Evolutionary conservation across 2,113 vertebrate genomes (phyloP).

Genomic region (Panthera leo): DNA sequence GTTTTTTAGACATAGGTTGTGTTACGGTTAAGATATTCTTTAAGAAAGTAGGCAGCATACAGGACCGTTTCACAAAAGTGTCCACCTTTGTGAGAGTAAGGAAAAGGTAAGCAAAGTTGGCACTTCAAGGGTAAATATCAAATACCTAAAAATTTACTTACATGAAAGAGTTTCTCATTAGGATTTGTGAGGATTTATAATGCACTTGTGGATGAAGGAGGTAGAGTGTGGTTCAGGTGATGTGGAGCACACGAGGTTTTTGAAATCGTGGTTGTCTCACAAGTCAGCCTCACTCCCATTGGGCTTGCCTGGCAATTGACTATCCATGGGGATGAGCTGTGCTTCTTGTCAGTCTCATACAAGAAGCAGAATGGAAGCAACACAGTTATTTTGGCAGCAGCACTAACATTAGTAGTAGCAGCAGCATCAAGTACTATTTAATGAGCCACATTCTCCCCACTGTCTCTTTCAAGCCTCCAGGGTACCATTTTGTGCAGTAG

Average conservation of each 20-base stretch:
- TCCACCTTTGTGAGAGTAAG: neutral
- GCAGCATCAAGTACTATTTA: constrained; percentile 57
- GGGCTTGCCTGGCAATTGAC: neutral
- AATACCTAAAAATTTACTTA: neutral
- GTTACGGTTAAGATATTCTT: neutral
- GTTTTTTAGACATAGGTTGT: neutral
- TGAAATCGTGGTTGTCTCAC: neutral
- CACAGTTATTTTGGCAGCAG: constrained; percentile 3
- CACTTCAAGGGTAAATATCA: neutral
- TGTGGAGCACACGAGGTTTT: neutral
- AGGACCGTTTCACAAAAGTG: neutral
- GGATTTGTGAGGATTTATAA: neutral
- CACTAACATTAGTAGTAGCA: neutral
- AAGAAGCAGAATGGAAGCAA: constrained; percentile 15
- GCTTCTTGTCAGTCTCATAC: neutral
- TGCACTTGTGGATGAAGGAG: neutral
- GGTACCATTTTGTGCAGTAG: constrained; percentile 56
- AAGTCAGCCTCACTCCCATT: neutral
- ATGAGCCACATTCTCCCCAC: constrained; percentile 59
- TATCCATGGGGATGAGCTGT: neutral
- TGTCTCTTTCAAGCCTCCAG: constrained; percentile 46
- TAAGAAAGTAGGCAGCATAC: neutral
- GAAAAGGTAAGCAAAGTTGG: neutral
- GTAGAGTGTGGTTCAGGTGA: neutral
- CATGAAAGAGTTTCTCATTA: neutral